These are phyloP conservation scores for Xestia sexstrigata DNA, from an alignment of 2,888 invertebrate species.

Conservation along the genomic window DNA sequence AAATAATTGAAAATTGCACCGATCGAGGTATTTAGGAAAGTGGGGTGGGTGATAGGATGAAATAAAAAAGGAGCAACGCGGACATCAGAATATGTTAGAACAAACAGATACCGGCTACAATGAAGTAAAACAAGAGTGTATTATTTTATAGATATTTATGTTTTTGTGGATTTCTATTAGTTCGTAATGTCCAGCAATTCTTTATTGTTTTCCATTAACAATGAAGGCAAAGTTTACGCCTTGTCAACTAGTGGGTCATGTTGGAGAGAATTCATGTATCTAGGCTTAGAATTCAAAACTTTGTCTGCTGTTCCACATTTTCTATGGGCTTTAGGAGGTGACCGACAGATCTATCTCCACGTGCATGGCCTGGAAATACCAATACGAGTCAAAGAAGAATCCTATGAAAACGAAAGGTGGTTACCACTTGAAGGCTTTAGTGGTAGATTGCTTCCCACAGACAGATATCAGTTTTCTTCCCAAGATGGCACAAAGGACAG, in stretches of 20 bases:
- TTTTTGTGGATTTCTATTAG: constrained; percentile 22
- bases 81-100: constrained; percentile 13
- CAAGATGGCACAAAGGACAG: constrained; percentile 95
- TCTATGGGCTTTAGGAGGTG: constrained; percentile 98
- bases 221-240: constrained; percentile 96
- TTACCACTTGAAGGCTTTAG: constrained; percentile 97
- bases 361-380: constrained; percentile 97
- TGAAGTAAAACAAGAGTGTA: constrained; percentile 33
- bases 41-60: background rate
- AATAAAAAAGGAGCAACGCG: background rate
- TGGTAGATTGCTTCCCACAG: constrained; percentile 95
- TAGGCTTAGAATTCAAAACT: constrained; percentile 97
- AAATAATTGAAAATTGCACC: constrained; percentile 4
- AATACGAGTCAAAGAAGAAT: constrained; percentile 96
- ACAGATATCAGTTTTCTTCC: constrained; percentile 96
- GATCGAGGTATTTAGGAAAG: background rate
- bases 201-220: constrained; percentile 95
- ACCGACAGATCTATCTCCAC: constrained; percentile 97
- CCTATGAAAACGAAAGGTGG: constrained; percentile 98
- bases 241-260: constrained; percentile 95
- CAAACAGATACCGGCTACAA: constrained; percentile 4
- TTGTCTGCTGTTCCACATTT: constrained; percentile 96
- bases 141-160: constrained; percentile 15
- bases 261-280: constrained; percentile 96
- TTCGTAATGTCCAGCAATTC: constrained; percentile 91